Percentiles rank a stretch among this genome's conserved stretches.
Conservation (phyloP, 2,888 invertebrate species). For the Philonicus albiceps region DNA sequence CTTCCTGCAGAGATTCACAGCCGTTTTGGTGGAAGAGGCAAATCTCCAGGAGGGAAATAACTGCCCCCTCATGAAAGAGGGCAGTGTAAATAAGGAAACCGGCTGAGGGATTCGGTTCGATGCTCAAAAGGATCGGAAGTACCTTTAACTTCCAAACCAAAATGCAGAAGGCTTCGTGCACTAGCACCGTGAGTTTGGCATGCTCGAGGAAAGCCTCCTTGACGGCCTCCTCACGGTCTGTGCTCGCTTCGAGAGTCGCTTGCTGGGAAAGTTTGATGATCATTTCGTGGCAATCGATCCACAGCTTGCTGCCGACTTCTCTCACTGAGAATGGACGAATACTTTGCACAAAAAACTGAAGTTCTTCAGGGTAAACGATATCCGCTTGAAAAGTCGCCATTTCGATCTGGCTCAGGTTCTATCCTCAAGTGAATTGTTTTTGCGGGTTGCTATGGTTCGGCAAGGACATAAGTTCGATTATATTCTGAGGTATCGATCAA, state of each 20-base stretch:
- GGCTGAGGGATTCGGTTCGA: conserved; percentile 72
- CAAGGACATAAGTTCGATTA: background rate
- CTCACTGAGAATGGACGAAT: conserved; percentile 72
- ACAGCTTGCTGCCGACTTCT: conserved; percentile 76
- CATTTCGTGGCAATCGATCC: conserved; percentile 83
- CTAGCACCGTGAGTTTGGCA: conserved; percentile 68
- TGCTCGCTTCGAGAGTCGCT: conserved; percentile 81
- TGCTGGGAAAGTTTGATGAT: conserved; percentile 88
- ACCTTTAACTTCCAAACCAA: conserved; percentile 87
- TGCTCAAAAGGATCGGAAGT: conserved; percentile 76
- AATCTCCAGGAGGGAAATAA: conserved; percentile 82
- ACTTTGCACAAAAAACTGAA: conserved; percentile 77
- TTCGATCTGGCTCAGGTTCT: background rate
- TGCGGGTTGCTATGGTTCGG: background rate
- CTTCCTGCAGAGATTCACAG: conserved; percentile 78
- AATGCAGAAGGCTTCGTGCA: conserved; percentile 83
- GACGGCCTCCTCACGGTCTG: conserved; percentile 81
- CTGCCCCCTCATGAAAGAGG: conserved; percentile 81
- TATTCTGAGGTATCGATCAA: background rate
- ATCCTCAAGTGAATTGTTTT: background rate
- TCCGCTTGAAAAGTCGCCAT: conserved; percentile 48
- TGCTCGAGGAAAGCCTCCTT: conserved; percentile 78
- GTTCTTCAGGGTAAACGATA: conserved; percentile 73
- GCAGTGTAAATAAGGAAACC: conserved; percentile 82
- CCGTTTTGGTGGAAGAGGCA: conserved; percentile 83